phyloP scores from a whole-genome alignment of 1,140 invertebrate genomes.

The Aphelenchoides fujianensis region DNA sequence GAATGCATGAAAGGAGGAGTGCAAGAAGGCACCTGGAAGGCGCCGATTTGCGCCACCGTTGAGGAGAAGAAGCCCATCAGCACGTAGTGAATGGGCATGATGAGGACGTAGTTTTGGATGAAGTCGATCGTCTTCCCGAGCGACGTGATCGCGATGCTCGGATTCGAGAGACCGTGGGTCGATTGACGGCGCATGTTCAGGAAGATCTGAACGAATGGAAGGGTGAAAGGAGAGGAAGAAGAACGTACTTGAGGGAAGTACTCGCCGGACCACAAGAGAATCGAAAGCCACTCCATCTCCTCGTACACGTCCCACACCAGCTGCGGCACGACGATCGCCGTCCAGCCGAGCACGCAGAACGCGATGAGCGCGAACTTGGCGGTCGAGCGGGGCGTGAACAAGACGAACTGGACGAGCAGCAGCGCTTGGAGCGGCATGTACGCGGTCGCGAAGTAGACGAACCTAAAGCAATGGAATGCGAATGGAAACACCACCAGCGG shows the following conservation, averaged over 20 bases:
- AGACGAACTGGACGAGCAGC: conserved; percentile 15
- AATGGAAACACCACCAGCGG: conserved; percentile 20
- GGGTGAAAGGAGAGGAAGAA: background rate
- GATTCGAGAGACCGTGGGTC: conserved; percentile 45
- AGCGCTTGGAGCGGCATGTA: conserved; percentile 19
- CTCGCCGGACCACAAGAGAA: conserved; percentile 51
- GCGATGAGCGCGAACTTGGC: background rate
- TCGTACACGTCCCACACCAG: conserved; percentile 29
- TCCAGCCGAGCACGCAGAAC: background rate
- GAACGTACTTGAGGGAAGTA: conserved; percentile 53
- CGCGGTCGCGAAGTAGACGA: background rate
- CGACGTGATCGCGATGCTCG: conserved; percentile 41
- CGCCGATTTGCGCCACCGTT: conserved; percentile 44
- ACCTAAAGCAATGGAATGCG: conserved; percentile 25
- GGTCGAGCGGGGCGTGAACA: conserved; percentile 6
- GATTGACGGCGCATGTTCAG: conserved; percentile 48
- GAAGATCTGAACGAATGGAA: conserved; percentile 37
- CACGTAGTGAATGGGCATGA: conserved; percentile 52
- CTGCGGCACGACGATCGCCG: conserved; percentile 33
- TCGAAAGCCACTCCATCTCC: conserved; percentile 47
- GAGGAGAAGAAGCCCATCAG: conserved; percentile 54
- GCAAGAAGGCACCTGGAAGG: conserved; percentile 44
- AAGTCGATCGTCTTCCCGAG: conserved; percentile 51
- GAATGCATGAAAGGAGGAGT: background rate
- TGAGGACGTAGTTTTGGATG: conserved; percentile 39